Evolutionary conservation across 53 echinoderm and acorn worm species (phyloP), one percentile per base, ranked within the genome.

Genomic region (Astropecten irregularis): DNA sequence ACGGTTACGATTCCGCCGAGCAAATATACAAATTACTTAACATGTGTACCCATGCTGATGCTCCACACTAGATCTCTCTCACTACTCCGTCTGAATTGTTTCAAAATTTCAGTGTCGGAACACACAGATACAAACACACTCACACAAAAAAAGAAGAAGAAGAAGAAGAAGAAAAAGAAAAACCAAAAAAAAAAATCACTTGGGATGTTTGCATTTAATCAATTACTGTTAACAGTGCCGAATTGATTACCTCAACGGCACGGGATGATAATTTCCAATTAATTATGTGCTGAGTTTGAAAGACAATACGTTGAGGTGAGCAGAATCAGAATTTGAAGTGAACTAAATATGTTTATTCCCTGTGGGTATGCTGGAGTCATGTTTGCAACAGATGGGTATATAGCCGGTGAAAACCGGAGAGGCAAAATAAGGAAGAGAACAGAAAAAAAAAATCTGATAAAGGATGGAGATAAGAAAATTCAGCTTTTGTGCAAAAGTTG

Each of bases 241-340:
- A 74, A 74, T 74, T 74, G 74, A 74, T 74, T 55, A 15, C 74
- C 14, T 13, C 23, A 25, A 22, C 56, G 73, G 74, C 74, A 35
- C 21, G 39, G 25, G 56, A 39, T 74, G 74, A 74, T 74, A 57
- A 74, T 74, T 74, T 40, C 25, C 54, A 74, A 55, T 74, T 74
- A 55, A 74, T 74, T 74, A 53, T 74, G 40, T 54, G 74, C 74
- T 56, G 56, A 57, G 74, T 64, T 64, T 64, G 64, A 64, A 64
- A 64, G 64, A 64, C 64, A 64, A 64, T 64, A 64, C 32, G 64
- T 37, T 19, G 37, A 4, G 32, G 64, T 64, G 29, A 11, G 30
- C 64, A 18, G 64, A 35, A 64, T 64, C n/a, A 34, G 64, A 64
- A 64, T 64, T 37, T 64, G 64, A 64, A 64, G 64, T 64, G 64